Evolutionary conservation across 2,888 invertebrate genomes (phyloP), one percentile per base, ranked within the genome.

Genomic region (Melanophora roralis): DNA sequence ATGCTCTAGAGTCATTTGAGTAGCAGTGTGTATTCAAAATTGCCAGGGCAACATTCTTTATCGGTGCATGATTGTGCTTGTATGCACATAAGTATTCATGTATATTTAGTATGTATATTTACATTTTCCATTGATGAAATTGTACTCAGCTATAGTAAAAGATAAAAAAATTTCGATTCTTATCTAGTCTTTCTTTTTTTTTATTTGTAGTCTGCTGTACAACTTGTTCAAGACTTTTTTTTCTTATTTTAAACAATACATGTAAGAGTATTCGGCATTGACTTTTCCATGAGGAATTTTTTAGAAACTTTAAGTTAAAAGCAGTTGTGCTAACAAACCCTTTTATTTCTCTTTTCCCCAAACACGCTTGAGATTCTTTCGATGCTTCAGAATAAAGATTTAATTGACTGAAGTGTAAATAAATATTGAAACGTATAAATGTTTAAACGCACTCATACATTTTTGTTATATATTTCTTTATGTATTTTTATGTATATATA

Each of bases 1-100:
- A 76, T 71, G 43, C 76, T 76, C 76, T 36, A 34, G 76, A 76
- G 76, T 64, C 69, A 76, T 76, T 76, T 76, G 62, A 76, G 76
- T 76, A 76, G 76, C 69, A 49, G 40, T 64, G 69, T 71, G 64
- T 76, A 76, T 76, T 69, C 38, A 32, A 47, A 62, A 76, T 71
- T 71, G 34, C 69, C 57, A 64, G 43, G 69, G 76, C 38, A 71
- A 76, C 43, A 69, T 71, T 49, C 14, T n/a, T 36, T 49, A 23
- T 51, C n/a, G 19, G 32, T 69, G 19, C 19, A 34, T 16, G 34
- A 34, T 4, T 64, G 49, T 36, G 32, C 14, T 16, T 16, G 53
- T 32, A 16, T 3, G 7, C n/a, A 23, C 16, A 23, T 47, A n/a
- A 8, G 8, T 19, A 16, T 47, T 0, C 19, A 57, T 73, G 73